Evolutionary conservation across 2,113 vertebrate species (phyloP).

Genomic region (Urocynchramus pylzowi): DNA sequence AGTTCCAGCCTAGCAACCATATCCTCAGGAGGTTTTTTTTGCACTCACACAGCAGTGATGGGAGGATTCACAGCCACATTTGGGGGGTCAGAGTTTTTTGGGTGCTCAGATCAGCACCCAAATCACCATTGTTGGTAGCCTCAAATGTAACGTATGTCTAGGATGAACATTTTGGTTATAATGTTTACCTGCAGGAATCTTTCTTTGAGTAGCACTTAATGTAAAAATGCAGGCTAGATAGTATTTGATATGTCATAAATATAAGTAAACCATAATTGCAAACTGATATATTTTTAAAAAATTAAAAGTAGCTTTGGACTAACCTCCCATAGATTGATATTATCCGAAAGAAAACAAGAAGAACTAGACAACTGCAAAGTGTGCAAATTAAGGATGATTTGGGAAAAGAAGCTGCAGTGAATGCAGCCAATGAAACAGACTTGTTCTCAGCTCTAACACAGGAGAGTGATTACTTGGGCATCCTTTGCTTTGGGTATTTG

Average conservation of each 20-base stretch:
- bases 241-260: background rate
- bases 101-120: background rate
- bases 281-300: background rate
- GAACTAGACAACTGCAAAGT: background rate
- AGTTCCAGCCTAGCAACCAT: background rate
- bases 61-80: background rate
- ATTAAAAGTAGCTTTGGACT: background rate
- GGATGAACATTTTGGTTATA: background rate
- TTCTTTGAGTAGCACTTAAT: background rate
- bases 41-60: background rate
- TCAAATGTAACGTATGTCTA: background rate
- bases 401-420: background rate
- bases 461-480: background rate
- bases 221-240: background rate
- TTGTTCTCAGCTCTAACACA: background rate
- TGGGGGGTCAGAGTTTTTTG: background rate
- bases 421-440: background rate
- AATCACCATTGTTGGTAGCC: background rate
- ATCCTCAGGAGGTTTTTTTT: background rate
- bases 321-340: background rate
- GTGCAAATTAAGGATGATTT: background rate
- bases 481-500: background rate
- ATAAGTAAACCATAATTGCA: background rate
- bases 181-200: background rate
- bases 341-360: background rate